Evolutionary conservation across 2,797 vertebrate species (phyloP), one percentile per base, ranked within the genome.

Genomic region (Petrocephalus schoutedeni): DNA sequence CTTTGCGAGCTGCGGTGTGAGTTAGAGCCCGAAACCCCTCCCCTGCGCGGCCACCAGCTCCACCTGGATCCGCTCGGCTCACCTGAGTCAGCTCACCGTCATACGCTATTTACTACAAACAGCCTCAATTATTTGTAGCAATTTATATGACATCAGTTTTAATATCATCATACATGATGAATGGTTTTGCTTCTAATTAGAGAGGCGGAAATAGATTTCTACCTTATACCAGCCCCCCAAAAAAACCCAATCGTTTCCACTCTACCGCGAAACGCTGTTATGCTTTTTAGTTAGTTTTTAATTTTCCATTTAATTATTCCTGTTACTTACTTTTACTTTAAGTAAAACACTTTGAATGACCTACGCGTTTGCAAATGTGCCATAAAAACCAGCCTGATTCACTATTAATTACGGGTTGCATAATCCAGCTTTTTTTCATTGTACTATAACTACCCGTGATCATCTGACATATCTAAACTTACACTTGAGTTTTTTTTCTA

Each of bases 11-110:
- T 84, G 4, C 53, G 28, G 45, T 32, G 45, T 32, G 41, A 3
- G 10, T 77, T 77, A 74, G 67, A 19, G 12, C 6, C 49, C 12
- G 36, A 9, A 16, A 89, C 90, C 88, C 89, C 88, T 85, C 89
- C 90, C 90, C 89, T 67, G 88, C 6, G 89, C 86, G 59, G 88
- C 4, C 36, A 56, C 67, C 84, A 88, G 89, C 88, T 83, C 89
- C 88, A 90, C 87, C 87, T 89, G 82, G 89, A 93, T 91, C 93
- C 92, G 93, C n/a, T 54, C 92, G 23, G 57, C 32, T 91, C 92
- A 91, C 91, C 90, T 91, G 89, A 51, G 56, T 9, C 5, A 64
- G 54, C 28, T 41, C 82, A 54, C 36, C 53, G 54, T 51, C 74
- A 16, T 84, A 23, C 28, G 21, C 4, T 28, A 16, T 74, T 54